Evolutionary conservation across 2,797 vertebrate species (phyloP).

Genomic region (Crenichthys baileyi): DNA sequence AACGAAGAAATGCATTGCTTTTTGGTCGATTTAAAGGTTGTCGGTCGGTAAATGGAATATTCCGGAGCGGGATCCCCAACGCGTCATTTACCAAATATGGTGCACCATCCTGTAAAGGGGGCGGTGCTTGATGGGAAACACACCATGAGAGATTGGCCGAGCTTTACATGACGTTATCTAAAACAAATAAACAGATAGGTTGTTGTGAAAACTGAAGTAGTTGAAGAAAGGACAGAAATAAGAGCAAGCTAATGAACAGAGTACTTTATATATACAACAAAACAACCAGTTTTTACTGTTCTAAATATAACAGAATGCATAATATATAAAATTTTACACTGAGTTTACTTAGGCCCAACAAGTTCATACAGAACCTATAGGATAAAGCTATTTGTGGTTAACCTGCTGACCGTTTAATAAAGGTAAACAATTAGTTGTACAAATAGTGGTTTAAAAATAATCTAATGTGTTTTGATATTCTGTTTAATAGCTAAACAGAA

Average conservation of each 20-base stretch:
- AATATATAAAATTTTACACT: neutral
- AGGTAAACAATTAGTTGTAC: neutral
- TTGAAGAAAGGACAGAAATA: conserved; percentile 46
- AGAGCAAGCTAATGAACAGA: conserved; percentile 29
- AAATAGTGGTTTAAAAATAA: no score
- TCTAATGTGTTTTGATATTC: no score
- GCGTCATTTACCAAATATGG: conserved; percentile 98
- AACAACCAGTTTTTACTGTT: neutral
- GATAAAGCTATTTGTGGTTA: neutral
- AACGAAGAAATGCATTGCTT: neutral
- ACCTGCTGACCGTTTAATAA: neutral
- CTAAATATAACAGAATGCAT: neutral
- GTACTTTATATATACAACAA: conserved; percentile 24
- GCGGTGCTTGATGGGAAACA: conserved; percentile 78
- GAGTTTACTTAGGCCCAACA: neutral
- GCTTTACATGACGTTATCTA: conserved; percentile 71
- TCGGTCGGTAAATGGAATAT: conserved; percentile 63
- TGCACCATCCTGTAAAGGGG: conserved; percentile 94
- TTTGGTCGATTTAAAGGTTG: neutral
- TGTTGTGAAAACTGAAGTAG: conserved; percentile 64
- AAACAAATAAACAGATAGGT: conserved; percentile 70
- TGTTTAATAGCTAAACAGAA: neutral
- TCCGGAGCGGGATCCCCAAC: conserved; percentile 89
- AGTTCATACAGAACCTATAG: neutral
- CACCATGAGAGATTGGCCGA: conserved; percentile 55